Base-by-base conservation (phyloP, 2,888 invertebrate species). In the Callinectes sapidus region DNA sequence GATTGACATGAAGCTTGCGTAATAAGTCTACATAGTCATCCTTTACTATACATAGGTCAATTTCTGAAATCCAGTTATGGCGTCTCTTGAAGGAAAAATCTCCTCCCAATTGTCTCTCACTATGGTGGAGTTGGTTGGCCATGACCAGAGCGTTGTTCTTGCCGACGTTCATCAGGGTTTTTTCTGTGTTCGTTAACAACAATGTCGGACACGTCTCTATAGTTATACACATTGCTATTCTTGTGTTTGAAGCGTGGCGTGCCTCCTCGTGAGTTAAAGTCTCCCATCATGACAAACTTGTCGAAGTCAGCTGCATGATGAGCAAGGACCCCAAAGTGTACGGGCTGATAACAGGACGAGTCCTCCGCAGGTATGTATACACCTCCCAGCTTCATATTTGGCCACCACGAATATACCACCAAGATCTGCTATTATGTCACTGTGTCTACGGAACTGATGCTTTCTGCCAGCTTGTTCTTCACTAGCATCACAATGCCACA, bases 11-110 rank as follows among this genome's bases (percentile, higher is more conserved):
- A 8, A 55, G 8, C 10, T 55, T 55, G 3, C 13, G 55, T 55
- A 55, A 55, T 55, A 55, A 13, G 10, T 55, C 55, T 71, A n/a
- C n/a, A n/a, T n/a, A n/a, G n/a, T n/a, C n/a, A n/a, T n/a, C 28
- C 42, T 90, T 90, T 32, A 66, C 66, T 16, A 89, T 23, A 32
- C 89, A 89, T 18, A 89, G 14, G 23, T 89, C 89, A 61, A 89
- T 61, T 66, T 89, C 61, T 8, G 71, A 89, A 10, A 89, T 16
- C 66, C 89, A 89, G 23, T 0, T 89, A 14, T 89, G 61, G 1
- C 32, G 28, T 35, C 32, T 89, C 35, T 28, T 89, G 28, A 61
- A 89, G 3, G 61, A 89, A 23, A 89, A 66, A 89, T 61, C 89
- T 6, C n/a, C n/a, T n/a, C 66, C 89, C 16, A 89, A n/a, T 18